Evolutionary conservation across 2,797 vertebrate species (phyloP).

Genomic region (Buceros bicornis): DNA sequence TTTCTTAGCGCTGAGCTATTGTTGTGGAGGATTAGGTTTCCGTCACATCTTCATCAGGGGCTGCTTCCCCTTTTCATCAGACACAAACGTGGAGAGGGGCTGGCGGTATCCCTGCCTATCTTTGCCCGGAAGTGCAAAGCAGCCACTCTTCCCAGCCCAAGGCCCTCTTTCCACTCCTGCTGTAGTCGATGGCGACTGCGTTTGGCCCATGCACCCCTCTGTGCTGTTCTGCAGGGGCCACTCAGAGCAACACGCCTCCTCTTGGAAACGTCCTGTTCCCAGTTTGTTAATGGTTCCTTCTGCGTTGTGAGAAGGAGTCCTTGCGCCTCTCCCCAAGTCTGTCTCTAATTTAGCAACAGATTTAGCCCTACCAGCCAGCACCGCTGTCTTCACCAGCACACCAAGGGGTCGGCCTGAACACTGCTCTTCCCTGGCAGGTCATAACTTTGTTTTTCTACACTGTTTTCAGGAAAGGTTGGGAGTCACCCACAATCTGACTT

Average conservation of each 20-base stretch:
- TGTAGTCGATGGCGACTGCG: background rate
- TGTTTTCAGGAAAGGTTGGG: background rate
- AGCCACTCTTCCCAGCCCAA: background rate
- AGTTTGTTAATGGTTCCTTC: background rate
- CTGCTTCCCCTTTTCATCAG: background rate
- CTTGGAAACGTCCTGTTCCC: background rate
- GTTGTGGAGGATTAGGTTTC: constrained; percentile 36
- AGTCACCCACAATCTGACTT: background rate
- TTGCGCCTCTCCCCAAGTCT: background rate
- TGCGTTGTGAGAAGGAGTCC: background rate
- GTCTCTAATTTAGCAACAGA: background rate
- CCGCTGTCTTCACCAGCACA: background rate
- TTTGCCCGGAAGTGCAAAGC: background rate
- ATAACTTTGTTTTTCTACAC: background rate
- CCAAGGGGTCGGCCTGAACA: background rate
- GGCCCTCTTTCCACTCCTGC: background rate
- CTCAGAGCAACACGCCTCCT: background rate
- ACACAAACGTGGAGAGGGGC: rapidly evolving
- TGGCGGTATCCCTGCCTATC: background rate
- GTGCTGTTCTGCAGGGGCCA: background rate
- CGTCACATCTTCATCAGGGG: constrained; percentile 31
- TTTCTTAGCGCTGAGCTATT: constrained; percentile 28
- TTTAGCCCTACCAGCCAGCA: background rate
- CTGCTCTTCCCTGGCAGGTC: rapidly evolving
- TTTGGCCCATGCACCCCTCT: background rate